Evolutionary conservation across 2,888 invertebrate species (phyloP), one percentile per base, ranked within the genome.

Genomic region (Rhogogaster chlorosoma): DNA sequence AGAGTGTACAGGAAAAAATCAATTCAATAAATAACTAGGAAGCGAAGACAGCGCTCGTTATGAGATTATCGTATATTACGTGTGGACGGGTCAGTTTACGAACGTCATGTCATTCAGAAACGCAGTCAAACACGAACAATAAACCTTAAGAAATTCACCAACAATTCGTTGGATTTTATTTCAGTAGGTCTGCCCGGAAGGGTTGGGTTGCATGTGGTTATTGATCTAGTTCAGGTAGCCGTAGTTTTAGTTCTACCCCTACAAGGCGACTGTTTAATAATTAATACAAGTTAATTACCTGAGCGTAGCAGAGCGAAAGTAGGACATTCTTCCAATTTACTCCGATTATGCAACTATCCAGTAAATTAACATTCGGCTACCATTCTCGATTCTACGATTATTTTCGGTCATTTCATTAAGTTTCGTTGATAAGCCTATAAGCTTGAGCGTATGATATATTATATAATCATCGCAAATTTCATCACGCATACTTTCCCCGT

Each of bases 201-300:
- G 45, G 83, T 49, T 67, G 10, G 83, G 83, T 83, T 49, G 67
- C 67, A 70, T 67, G 83, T 83, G 80, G 83, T 83, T 83, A 83
- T 83, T 83, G 83, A 83, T 83, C 83, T 83, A 67, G 80, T 67
- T 83, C 70, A 70, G 64, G 29, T 70, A 42, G 67, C 32, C 29
- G 29, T 29, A 83, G 70, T 83, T 83, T 83, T 45, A 45, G 83
- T 70, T 45, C 67, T 32, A 83, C 83, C 83, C 38, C 67, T 57
- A 32, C 70, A 42, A 45, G 83, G 42, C 36, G 42, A 22, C 45
- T 49, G 83, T 67, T 83, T 70, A 64, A 49, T 67, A 83, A 83
- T 83, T 83, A 67, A 83, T 70, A 70, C n/a, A 26, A 67, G 49
- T 70, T 83, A 83, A 83, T 83, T 70, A 83, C 61, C 67, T 83